phyloP scores from a whole-genome alignment of 2,113 vertebrate species.

The Erpornis zantholeuca region DNA sequence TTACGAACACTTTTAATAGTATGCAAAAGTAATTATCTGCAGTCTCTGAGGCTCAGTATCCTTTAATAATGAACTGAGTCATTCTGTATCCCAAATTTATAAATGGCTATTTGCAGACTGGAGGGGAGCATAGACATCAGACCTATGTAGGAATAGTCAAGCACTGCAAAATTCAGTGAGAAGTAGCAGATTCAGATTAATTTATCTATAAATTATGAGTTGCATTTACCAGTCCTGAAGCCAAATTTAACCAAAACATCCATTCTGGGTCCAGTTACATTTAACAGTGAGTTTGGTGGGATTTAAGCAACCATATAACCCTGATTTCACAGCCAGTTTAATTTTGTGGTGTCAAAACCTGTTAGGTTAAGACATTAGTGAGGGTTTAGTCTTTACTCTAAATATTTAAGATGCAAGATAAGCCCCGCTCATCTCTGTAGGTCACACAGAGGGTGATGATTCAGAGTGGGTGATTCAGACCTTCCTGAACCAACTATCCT shows the following conservation, averaged over 20 bases:
- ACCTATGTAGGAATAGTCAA: background rate
- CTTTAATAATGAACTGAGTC: slow-evolving; percentile 35
- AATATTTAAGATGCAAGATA: background rate
- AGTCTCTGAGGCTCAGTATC: slow-evolving; percentile 8
- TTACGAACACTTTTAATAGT: slow-evolving; percentile 44
- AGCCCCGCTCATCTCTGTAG: background rate
- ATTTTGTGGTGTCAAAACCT: background rate
- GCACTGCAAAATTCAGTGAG: background rate
- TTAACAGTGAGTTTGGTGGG: background rate
- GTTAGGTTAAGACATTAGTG: background rate
- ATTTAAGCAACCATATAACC: accelerated
- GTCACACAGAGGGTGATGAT: background rate
- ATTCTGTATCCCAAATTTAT: background rate
- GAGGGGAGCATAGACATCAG: background rate
- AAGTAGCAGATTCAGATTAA: background rate
- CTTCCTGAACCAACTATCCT: background rate
- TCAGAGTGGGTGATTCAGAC: background rate
- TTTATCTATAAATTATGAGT: background rate
- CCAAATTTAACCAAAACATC: background rate
- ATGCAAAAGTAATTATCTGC: slow-evolving; percentile 45
- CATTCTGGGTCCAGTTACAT: background rate
- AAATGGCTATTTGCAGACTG: background rate
- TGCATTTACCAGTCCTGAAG: accelerated
- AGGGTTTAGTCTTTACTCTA: background rate
- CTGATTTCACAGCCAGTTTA: background rate